Conservation (phyloP, 2,797 vertebrate genomes). For the Acridotheres tristis region DNA sequence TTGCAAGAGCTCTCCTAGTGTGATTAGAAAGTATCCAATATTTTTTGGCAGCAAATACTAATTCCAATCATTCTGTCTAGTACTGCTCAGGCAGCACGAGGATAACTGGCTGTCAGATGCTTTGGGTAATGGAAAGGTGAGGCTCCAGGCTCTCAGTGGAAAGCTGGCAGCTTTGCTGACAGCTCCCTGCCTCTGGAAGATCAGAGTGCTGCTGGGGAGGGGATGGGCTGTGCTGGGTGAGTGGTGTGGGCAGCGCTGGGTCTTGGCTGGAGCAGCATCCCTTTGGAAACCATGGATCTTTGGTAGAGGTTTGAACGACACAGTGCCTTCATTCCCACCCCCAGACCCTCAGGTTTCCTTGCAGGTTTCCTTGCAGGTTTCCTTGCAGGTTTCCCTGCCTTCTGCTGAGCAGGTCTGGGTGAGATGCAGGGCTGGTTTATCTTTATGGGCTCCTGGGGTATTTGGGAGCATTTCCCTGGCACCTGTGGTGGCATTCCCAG, state of each 20-base stretch:
- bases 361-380: accelerated
- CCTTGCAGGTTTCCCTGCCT: no score
- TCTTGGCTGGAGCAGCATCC: background rate
- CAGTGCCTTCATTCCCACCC: background rate
- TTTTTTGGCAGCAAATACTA: constrained; percentile 43
- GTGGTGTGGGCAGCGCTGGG: accelerated
- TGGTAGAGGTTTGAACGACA: accelerated
- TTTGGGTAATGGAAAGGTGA: background rate
- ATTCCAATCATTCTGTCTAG: constrained; percentile 13
- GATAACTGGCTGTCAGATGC: constrained; percentile 8
- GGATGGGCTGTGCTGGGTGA: background rate
- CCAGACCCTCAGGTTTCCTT: accelerated
- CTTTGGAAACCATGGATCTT: background rate
- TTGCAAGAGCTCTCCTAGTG: constrained; percentile 2
- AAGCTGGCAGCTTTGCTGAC: background rate
- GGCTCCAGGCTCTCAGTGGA: background rate
- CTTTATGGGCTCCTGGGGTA: accelerated
- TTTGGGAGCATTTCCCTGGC: accelerated
- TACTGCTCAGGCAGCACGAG: background rate
- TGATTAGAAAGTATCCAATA: constrained; percentile 39
- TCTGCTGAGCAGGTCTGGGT: accelerated
- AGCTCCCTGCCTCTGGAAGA: background rate
- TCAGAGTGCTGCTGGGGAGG: background rate
- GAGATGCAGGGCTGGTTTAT: background rate
- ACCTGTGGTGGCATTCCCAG: background rate